Evolutionary conservation across 2,113 vertebrate species (phyloP).

Genomic region (Todiramphus chloris): DNA sequence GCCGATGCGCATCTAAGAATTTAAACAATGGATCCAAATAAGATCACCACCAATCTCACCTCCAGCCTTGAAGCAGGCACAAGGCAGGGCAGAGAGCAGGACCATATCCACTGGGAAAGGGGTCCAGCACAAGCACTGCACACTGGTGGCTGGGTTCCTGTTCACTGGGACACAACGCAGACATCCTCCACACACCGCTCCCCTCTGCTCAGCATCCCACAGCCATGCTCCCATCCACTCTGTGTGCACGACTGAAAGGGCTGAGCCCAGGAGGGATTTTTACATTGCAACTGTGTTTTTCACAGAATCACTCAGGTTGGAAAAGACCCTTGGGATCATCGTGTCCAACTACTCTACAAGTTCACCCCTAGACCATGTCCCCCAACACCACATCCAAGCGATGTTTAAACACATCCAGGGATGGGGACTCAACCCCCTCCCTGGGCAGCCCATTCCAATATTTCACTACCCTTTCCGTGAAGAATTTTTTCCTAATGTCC

Average conservation of each 20-base stretch:
- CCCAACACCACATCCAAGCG: too few relatives aligned
- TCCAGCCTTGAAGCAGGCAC: background rate
- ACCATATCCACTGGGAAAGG: rapidly evolving
- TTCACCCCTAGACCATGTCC: too few relatives aligned
- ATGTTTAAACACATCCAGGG: too few relatives aligned
- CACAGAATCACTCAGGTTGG: background rate
- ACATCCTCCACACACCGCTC: rapidly evolving
- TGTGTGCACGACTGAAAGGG: too few relatives aligned
- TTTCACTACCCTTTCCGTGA: too few relatives aligned
- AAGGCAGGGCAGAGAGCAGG: background rate
- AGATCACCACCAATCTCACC: background rate
- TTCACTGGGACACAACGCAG: background rate
- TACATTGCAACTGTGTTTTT: background rate
- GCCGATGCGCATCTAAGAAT: background rate
- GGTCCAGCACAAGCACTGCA: background rate
- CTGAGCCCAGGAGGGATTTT: background rate
- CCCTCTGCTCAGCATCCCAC: background rate
- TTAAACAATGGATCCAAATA: background rate
- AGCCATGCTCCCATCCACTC: background rate
- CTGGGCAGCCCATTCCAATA: too few relatives aligned
- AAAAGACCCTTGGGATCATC: too few relatives aligned
- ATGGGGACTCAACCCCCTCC: too few relatives aligned
- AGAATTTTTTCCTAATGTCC: too few relatives aligned
- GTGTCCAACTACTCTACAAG: too few relatives aligned
- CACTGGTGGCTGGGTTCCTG: rapidly evolving